phyloP scores from a whole-genome alignment of 2,797 vertebrate species.

The Eulemur coronatus region DNA sequence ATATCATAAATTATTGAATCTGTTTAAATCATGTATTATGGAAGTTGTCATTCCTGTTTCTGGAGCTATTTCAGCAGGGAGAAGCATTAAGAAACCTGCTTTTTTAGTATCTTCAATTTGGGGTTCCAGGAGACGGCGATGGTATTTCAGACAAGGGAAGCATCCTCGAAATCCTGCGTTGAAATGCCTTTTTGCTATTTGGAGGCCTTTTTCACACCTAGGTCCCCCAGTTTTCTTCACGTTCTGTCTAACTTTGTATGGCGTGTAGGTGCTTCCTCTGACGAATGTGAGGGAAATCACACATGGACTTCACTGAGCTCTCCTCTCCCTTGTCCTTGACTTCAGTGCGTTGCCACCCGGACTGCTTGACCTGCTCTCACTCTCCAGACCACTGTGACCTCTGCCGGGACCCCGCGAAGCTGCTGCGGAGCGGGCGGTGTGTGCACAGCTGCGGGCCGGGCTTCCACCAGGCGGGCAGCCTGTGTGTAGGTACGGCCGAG shows the following conservation, averaged over 20 bases:
- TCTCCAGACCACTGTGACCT: constrained; percentile 88
- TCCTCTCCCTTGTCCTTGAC: constrained; percentile 43
- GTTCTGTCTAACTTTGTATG: rapidly evolving
- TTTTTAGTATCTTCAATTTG: neutral
- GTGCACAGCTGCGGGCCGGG: constrained; percentile 88
- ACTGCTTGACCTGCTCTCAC: constrained; percentile 91
- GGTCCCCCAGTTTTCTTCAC: neutral
- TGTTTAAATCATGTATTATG: neutral
- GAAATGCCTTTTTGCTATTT: neutral
- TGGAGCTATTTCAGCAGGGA: neutral
- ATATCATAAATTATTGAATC: neutral
- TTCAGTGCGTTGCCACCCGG: constrained; percentile 89
- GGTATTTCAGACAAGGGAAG: neutral
- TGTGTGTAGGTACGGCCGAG: constrained; percentile 89
- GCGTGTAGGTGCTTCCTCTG: neutral
- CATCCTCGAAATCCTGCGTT: neutral
- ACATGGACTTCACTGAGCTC: neutral
- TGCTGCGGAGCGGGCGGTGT: constrained; percentile 89
- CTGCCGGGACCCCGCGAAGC: constrained; percentile 88
- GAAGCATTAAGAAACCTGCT: neutral
- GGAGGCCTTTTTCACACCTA: neutral
- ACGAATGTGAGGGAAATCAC: neutral
- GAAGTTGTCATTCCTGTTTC: neutral
- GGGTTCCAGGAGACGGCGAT: no score
- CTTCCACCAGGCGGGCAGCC: constrained; percentile 85